Percentiles rank a stretch among this genome's conserved stretches.
Evolutionary conservation across 2,888 invertebrate species (phyloP).

Genomic region (Tyria jacobaeae): DNA sequence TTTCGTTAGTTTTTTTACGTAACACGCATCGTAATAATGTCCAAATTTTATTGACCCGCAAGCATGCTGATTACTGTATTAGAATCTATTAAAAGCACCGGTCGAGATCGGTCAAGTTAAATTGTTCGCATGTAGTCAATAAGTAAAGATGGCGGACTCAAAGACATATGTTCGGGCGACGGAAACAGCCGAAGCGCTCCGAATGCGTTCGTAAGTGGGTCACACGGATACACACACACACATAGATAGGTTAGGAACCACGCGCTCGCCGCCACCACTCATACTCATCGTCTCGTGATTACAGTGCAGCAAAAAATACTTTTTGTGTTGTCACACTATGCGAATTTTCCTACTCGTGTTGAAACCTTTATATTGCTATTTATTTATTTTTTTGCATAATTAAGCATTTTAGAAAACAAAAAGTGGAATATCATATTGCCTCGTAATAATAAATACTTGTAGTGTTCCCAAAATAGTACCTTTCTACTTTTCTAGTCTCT

Average conservation of each 20-base stretch:
- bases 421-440: not conserved
- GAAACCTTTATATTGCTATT: constrained; percentile 11
- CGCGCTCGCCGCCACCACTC: constrained; percentile 52
- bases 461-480: not conserved
- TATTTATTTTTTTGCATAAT: constrained; percentile 12
- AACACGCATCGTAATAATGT: constrained; percentile 47
- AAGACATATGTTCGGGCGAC: constrained; percentile 75
- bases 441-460: not conserved
- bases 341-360: constrained; percentile 60
- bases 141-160: constrained; percentile 71
- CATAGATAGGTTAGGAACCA: constrained; percentile 52
- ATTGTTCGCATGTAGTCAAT: constrained; percentile 57
- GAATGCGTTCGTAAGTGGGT: constrained; percentile 83
- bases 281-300: constrained; percentile 63
- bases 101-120: constrained; percentile 60
- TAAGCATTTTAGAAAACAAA: constrained; percentile 1
- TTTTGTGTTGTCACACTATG: constrained; percentile 73
- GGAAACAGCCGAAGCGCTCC: constrained; percentile 74
- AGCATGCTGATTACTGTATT: constrained; percentile 15
- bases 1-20: constrained; percentile 63
- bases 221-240: constrained; percentile 81
- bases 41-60: constrained; percentile 42
- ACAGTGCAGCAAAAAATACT: constrained; percentile 60
- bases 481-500: not conserved
- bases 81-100: constrained; percentile 24